Evolutionary conservation across 2,888 invertebrate genomes (phyloP).

Genomic region (Nesidiocoris tenuis): DNA sequence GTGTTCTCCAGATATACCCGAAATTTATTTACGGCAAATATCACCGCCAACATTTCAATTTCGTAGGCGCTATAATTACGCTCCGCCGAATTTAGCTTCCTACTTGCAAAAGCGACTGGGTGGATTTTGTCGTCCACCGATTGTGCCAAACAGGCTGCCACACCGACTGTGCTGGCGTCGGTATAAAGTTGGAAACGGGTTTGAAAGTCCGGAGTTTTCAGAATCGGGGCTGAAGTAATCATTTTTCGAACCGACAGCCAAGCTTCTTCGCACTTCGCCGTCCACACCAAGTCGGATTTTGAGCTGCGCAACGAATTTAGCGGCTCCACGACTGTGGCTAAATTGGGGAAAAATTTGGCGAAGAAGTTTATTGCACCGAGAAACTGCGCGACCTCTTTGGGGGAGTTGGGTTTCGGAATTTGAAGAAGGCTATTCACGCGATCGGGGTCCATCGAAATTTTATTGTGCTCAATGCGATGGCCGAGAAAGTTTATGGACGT

Average conservation of each 20-base stretch:
- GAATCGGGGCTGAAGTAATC: background rate
- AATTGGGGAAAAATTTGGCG: background rate
- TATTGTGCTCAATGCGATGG: background rate
- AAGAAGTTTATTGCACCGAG: too few relatives aligned
- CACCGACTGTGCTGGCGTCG: background rate
- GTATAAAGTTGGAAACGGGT: background rate
- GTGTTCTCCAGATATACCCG: too few relatives aligned
- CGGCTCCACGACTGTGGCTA: background rate
- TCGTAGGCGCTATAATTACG: background rate
- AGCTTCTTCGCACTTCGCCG: background rate
- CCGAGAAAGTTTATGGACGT: background rate
- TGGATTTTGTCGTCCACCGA: background rate
- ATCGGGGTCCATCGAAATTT: background rate
- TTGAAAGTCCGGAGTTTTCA: background rate
- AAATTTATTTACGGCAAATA: background rate
- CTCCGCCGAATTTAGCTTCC: background rate
- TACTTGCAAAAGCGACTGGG: background rate
- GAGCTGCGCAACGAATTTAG: background rate
- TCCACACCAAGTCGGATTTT: background rate
- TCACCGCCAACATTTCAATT: background rate
- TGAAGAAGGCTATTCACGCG: background rate
- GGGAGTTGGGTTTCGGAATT: background rate
- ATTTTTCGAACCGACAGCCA: background rate
- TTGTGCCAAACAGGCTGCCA: background rate
- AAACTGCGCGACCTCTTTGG: background rate